phyloP scores from a whole-genome alignment of 2,113 vertebrate genomes.

The Campylomormyrus tamandua region DNA sequence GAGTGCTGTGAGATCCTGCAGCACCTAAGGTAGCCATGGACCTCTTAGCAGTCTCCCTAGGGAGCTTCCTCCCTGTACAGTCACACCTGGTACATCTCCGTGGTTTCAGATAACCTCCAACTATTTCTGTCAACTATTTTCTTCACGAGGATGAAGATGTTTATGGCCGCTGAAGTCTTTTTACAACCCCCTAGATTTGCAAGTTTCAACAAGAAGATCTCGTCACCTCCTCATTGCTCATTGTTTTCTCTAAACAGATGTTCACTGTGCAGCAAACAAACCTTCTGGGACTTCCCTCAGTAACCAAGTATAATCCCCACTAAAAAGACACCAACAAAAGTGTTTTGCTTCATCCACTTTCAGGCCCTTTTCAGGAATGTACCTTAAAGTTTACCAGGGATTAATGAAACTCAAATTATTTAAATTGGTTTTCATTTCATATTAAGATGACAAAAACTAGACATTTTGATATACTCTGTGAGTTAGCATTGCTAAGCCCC shows the following conservation, averaged over 20 bases:
- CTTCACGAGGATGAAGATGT: neutral
- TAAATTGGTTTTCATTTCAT: neutral
- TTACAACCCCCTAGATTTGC: neutral
- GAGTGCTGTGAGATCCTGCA: neutral
- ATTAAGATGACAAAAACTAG: neutral
- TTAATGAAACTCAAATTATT: neutral
- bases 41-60: neutral
- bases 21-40: neutral
- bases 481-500: neutral
- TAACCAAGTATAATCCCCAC: neutral
- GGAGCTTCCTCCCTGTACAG: neutral
- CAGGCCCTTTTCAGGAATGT: neutral
- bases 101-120: neutral
- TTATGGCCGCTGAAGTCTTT: neutral
- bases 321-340: neutral
- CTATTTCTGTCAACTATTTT: neutral
- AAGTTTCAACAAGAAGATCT: neutral
- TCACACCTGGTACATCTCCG: neutral
- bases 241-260: constrained; percentile 4
- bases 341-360: neutral
- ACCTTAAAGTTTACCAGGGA: neutral
- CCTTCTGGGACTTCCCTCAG: neutral
- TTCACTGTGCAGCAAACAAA: neutral
- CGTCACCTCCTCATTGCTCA: neutral
- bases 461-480: neutral